Conservation (phyloP, 2,113 vertebrate genomes). For the Jaculus jaculus region DNA sequence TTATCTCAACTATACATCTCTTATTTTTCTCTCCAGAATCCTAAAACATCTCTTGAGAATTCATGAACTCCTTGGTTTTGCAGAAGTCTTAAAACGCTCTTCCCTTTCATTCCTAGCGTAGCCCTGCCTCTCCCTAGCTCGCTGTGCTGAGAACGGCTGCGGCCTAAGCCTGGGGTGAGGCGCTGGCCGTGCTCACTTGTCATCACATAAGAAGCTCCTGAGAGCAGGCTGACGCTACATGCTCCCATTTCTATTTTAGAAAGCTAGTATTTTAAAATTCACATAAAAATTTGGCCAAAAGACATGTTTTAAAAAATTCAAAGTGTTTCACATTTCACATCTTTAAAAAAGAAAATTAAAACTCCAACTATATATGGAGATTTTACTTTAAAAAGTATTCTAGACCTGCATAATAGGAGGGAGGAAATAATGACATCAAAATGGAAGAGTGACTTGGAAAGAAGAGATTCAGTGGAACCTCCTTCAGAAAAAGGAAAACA, state of each 20-base stretch:
- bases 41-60: neutral
- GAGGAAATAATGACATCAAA: no score
- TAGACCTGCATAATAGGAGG: neutral
- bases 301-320: neutral
- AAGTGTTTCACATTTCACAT: constrained; percentile 33
- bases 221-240: constrained; percentile 35
- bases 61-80: neutral
- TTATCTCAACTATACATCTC: neutral
- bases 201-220: neutral
- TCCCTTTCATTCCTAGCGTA: neutral
- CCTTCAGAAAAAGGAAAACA: no score
- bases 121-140: neutral
- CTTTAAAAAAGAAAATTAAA: constrained; percentile 44
- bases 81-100: constrained; percentile 38
- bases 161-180: no score
- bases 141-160: neutral
- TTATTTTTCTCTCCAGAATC: neutral
- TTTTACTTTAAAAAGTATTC: constrained; percentile 9
- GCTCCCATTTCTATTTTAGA: constrained; percentile 58
- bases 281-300: constrained; percentile 58
- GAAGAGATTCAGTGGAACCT: no score
- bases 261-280: constrained; percentile 63
- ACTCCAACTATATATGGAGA: neutral
- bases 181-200: no score
- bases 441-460: no score